Percentiles rank a stretch among this genome's conserved stretches.
phyloP scores from a whole-genome alignment of 2,888 invertebrate genomes.

The Cosmorhoe ocellata region DNA sequence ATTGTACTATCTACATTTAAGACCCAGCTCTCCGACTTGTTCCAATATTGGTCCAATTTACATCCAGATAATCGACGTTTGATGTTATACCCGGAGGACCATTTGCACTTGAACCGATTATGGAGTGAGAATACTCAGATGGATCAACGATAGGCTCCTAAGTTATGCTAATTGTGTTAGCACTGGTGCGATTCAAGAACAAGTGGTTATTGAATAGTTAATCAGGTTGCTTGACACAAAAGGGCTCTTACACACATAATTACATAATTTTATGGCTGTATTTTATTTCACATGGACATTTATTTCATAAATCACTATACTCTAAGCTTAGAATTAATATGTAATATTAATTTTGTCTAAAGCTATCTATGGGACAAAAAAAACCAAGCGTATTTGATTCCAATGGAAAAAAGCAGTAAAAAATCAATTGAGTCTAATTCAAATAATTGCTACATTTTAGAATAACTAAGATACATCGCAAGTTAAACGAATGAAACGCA shows the following conservation, averaged over 20 bases:
- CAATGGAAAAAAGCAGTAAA: no score
- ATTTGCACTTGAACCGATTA: slow-evolving; percentile 39
- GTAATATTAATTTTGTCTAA: no score
- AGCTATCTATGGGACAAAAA: no score
- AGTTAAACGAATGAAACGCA: no score
- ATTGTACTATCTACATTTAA: slow-evolving; percentile 4
- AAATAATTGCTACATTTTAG: no score
- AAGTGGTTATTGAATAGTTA: slow-evolving; percentile 20
- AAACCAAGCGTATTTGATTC: no score
- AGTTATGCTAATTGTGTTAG: slow-evolving; percentile 32
- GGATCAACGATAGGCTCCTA: slow-evolving; percentile 21
- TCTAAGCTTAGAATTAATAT: no score
- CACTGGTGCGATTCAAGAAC: slow-evolving; percentile 11
- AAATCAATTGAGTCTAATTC: no score
- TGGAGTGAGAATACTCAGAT: slow-evolving; percentile 34
- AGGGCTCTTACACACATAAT: slow-evolving; percentile 1
- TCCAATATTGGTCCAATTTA: slow-evolving; percentile 45
- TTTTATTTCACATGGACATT: no score
- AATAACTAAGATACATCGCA: no score
- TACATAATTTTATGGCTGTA: background rate
- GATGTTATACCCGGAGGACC: slow-evolving; percentile 41
- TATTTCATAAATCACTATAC: no score
- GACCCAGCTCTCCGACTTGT: slow-evolving; percentile 18
- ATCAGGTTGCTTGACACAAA: slow-evolving; percentile 13
- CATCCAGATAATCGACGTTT: slow-evolving; percentile 44